Percentiles rank a stretch among this genome's conserved stretches.
These are phyloP conservation scores for Colletes collaris DNA, from an alignment of 2,888 invertebrate species.

Conservation along the genomic window DNA sequence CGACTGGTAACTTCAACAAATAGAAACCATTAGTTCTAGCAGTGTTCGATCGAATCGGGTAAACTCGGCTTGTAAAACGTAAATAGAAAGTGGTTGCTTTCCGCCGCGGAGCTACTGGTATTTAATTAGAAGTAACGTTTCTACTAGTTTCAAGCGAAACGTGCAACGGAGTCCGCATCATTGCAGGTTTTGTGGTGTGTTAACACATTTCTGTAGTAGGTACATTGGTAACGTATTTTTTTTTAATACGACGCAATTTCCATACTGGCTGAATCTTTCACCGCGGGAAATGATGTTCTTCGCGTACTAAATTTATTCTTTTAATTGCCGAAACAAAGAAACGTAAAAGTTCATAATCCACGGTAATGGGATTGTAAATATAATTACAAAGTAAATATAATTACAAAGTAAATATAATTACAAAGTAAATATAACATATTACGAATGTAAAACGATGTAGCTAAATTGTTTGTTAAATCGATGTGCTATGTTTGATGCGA, in stretches of 20 bases:
- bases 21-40: constrained; percentile 17
- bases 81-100: constrained; percentile 47
- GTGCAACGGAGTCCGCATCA: not conserved
- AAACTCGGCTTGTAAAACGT: constrained; percentile 35
- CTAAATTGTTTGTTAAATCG: constrained; percentile 40
- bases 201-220: constrained; percentile 11
- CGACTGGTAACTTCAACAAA: not conserved
- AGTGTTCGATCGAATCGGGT: constrained; percentile 11
- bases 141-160: constrained; percentile 8
- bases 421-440: not conserved
- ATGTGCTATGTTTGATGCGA: constrained; percentile 16
- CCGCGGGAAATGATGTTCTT: not conserved
- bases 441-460: constrained; percentile 5
- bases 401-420: not conserved
- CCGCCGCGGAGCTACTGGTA: constrained; percentile 20
- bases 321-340: constrained; percentile 6
- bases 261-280: not conserved
- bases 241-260: constrained; percentile 6
- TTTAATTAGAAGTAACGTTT: constrained; percentile 31
- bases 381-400: not conserved
- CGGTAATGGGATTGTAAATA: not conserved
- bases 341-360: constrained; percentile 8
- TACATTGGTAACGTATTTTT: not conserved
- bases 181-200: constrained; percentile 7
- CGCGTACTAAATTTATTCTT: not conserved